Conservation (phyloP, 2,888 invertebrate genomes). For the Drosophila pegasa region DNA sequence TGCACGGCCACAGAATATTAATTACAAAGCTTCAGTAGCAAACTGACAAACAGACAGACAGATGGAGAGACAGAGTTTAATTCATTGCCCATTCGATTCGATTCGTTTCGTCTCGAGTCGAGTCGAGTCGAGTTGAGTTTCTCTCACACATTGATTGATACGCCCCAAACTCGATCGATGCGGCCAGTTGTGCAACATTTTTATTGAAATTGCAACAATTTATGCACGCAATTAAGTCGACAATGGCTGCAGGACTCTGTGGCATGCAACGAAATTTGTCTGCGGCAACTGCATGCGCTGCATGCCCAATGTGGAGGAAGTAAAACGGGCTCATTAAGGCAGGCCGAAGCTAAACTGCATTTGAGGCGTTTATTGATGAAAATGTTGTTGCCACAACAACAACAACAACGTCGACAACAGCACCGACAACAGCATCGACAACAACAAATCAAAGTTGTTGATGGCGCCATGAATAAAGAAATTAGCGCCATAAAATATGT, state of each 20-base stretch:
- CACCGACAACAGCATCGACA: constrained; percentile 10
- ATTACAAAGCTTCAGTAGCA: constrained; percentile 58
- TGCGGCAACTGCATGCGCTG: constrained; percentile 67
- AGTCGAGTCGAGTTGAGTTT: constrained; percentile 32
- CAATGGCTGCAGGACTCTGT: constrained; percentile 60
- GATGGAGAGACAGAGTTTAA: constrained; percentile 17
- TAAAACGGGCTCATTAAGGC: constrained; percentile 51
- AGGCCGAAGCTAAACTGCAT: constrained; percentile 36
- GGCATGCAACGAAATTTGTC: constrained; percentile 80
- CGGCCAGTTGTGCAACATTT: constrained; percentile 70
- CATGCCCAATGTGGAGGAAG: constrained; percentile 61
- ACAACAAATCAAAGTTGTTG: constrained; percentile 8
- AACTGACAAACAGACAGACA: constrained; percentile 1
- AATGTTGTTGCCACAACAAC: constrained; percentile 29
- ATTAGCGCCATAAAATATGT: constrained; percentile 66
- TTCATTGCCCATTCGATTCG: constrained; percentile 29
- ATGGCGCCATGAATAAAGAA: constrained; percentile 74
- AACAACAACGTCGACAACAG: constrained; percentile 7
- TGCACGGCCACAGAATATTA: constrained; percentile 71
- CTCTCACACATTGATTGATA: constrained; percentile 57
- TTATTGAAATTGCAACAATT: constrained; percentile 78
- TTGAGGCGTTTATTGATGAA: constrained; percentile 50
- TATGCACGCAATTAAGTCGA: constrained; percentile 78
- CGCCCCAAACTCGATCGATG: constrained; percentile 57
- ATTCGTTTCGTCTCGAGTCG: constrained; percentile 21